Base-by-base conservation (phyloP, 2,797 vertebrate species). In the Phoxinus dragarum region DNA sequence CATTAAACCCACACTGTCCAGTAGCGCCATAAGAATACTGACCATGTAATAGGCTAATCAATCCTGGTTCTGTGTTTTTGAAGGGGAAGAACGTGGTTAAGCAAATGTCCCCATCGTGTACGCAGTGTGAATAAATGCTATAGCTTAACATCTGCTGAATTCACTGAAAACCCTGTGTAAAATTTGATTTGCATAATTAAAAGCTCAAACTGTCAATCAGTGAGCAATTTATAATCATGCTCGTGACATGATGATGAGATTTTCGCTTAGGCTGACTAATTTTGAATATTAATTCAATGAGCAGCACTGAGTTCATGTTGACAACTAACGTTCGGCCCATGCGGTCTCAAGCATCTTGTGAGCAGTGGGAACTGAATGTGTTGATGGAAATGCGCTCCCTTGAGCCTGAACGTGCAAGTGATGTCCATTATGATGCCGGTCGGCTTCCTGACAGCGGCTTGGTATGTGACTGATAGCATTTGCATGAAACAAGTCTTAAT, bases 161-260 rank as follows among this genome's bases (percentile, higher is more conserved):
- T 61, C 36, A 56, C 82, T 76, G 7, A 74, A 82, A 82, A 66
- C 71, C 52, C 16, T 59, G 42, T 56, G 17, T 31, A 42, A 68
- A 7, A 68, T 56, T 67, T 49, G 17, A 77, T 79, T 72, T 80
- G 67, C 83, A 85, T 85, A 84, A 71, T 84, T 84, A 71, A 84
- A 71, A 59, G 67, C 40, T 59, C 14, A 34, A 61, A 69, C 49
- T 84, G 83, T 78, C 66, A 71, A 19, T 84, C 75, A 85, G 38
- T 2, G 36, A 72, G 75, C 21, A 79, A 21, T 77, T 79, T 71
- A 71, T 49, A 85, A 79, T 49, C 76, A 59, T 14, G 52, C 40
- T 56, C 8, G 9, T 72, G 83, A 79, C 76, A 85, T 40, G 14
- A 47, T 72, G 66, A 85, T 49, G 66, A 72, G 83, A 61, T 85